Base-by-base conservation (phyloP, 2,113 vertebrate genomes). In the Tetraodon nigroviridis region DNA sequence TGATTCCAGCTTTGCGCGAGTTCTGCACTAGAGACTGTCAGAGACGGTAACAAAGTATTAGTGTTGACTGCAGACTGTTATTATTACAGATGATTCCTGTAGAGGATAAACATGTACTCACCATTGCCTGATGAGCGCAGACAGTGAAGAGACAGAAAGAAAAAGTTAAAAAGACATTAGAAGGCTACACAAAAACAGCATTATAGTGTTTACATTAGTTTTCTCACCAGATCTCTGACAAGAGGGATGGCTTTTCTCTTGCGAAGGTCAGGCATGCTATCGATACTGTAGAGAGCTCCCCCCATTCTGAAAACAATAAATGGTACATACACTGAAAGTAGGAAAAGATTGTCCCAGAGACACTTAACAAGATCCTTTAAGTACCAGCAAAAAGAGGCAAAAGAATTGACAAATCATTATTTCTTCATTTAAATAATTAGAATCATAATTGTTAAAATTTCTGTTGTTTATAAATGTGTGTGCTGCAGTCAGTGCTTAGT, bases 251-350 rank as follows among this genome's bases (percentile, higher is more conserved):
- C 94, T 74, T 98, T 99, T 85, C 95, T 92, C 86, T 98, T 99
- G 61, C 94, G 92, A 61, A 99, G 95, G 86, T 99, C 96, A 2
- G 96, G 96, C 96, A 99, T 99, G 88, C 96, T 99, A 90, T 99
- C 96, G 67, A 99, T 98, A 85, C 97, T 98, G 89, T 95, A 97
- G 66, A 99, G 91, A 40, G 95, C 96, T 0, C 95, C 96, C 14
- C 95, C 96, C 67, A 95, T 92, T 78, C 96, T 98, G 86, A 45
- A n/a, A 45, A 16, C 44, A 37, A 37, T 11, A 2, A 37, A 37
- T 37, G 11, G 12, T 11, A 37, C 32, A 37, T 37, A 12, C 32
- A 27, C 24, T 27, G 24, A 27, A 27, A 27, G 24, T 27, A 27
- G 12, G 32, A 37, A 37, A 8, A 3, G 32, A 37, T 37, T 37